Evolutionary conservation across 37 sponge, comb jelly and placozoan genomes (phyloP).

Genomic region (Halisarca cf. caerulea): DNA sequence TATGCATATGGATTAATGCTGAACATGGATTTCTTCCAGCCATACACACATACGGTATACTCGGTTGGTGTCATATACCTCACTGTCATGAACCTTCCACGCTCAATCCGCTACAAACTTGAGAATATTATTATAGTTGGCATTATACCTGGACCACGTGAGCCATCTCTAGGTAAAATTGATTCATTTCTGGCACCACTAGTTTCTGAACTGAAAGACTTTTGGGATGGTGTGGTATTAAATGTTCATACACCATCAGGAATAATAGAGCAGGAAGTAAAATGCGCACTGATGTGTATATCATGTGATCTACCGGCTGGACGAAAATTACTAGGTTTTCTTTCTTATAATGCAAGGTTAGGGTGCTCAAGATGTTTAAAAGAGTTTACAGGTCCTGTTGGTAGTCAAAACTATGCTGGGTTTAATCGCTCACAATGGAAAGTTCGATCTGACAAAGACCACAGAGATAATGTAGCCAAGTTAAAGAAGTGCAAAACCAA

Average conservation of each 20-base stretch:
- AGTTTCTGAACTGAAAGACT: constrained; percentile 30
- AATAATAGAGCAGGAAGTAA: neutral
- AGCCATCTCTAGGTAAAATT: constrained; percentile 41
- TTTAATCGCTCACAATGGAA: constrained; percentile 37
- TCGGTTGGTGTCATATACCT: constrained; percentile 67
- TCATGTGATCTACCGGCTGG: constrained; percentile 65
- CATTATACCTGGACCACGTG: constrained; percentile 51
- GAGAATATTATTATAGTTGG: constrained; percentile 56
- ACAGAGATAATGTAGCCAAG: neutral
- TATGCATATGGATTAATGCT: constrained; percentile 30
- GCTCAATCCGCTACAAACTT: constrained; percentile 26
- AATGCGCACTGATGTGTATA: constrained; percentile 27
- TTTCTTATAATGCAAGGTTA: constrained; percentile 39
- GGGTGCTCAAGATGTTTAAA: constrained; percentile 45
- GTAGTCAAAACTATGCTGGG: constrained; percentile 31
- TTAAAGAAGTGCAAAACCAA: neutral
- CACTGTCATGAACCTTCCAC: constrained; percentile 54
- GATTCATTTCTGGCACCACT: constrained; percentile 54
- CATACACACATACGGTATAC: constrained; percentile 34
- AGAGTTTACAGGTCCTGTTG: constrained; percentile 23
- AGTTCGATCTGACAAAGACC: neutral
- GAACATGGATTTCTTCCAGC: constrained; percentile 61
- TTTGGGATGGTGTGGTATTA: constrained; percentile 21
- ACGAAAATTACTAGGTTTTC: constrained; percentile 62
- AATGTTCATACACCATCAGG: neutral